Conservation (phyloP, 2,888 invertebrate genomes). For the Cryptocephalus primarius region DNA sequence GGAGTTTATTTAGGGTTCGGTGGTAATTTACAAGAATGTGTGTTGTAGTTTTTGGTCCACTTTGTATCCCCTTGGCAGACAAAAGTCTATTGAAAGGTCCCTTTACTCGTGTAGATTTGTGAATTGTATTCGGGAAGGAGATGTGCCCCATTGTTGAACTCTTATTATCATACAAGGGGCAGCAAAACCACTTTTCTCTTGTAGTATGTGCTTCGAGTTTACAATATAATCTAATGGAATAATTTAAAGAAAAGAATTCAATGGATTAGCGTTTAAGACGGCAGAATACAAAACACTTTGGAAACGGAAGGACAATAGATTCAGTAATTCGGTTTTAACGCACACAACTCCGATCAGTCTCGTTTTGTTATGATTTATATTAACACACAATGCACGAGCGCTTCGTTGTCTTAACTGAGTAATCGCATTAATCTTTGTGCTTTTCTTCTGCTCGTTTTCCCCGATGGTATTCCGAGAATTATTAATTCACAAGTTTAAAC, state of each 20-base stretch:
- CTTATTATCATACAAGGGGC: conserved; percentile 26
- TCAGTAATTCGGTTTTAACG: no score
- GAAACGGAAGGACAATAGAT: neutral
- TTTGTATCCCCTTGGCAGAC: conserved; percentile 6
- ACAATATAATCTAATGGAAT: conserved; percentile 22
- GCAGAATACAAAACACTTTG: neutral
- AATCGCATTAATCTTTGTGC: no score
- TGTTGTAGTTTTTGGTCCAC: conserved; percentile 5
- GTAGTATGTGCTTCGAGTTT: conserved; percentile 19
- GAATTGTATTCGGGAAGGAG: conserved; percentile 20
- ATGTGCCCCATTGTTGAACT: conserved; percentile 21
- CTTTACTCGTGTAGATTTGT: conserved; percentile 11
- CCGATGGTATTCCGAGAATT: no score
- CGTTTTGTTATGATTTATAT: no score
- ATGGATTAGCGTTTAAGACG: neutral
- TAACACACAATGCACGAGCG: no score
- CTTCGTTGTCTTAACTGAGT: no score
- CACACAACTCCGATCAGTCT: no score
- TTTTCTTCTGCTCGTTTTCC: no score
- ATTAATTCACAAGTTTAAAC: conserved; percentile 1
- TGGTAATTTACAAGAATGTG: neutral
- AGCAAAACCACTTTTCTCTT: conserved; percentile 15
- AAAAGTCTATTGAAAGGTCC: conserved; percentile 12
- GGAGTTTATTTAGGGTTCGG: neutral
- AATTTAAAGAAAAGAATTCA: conserved; percentile 6